Evolutionary conservation across 2,797 vertebrate genomes (phyloP), one percentile per base, ranked within the genome.

Genomic region (Sebastes matsubarae): DNA sequence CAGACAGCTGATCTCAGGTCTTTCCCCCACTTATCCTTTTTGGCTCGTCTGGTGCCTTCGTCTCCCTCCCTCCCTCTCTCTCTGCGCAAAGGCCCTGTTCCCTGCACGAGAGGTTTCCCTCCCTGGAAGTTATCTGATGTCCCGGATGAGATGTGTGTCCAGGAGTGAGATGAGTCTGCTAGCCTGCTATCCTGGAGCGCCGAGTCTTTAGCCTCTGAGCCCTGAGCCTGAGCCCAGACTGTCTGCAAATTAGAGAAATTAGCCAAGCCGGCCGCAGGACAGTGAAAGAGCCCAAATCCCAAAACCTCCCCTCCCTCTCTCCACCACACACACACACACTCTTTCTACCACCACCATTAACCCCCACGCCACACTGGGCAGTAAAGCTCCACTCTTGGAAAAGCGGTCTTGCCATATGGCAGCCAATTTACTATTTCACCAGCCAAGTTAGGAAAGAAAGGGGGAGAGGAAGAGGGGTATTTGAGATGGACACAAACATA

Each of bases 161-260:
- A 36, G 67, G 75, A 72, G 81, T 66, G 85, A 77, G 77, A 72
- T 76, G 82, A 81, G 89, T 76, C n/a, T 38, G 66, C 67, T 73
- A 25, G 57, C 77, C 67, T 50, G 77, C 70, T 79, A 54, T 83
- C 77, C 87, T 64, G 83, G 72, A 86, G 82, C 65, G 81, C 65
- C 1, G 71, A 58, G 77, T 88, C 81, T 87, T 92, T 84, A 93
- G 88, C 72, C 90, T 81, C 85, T 83, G 88, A 94, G 88, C 83
- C 87, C 68, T 87, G 91, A 95, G 93, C 94, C 93, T 83, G 78
- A 85, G 88, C 87, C 92, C 89, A 95, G 95, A 95, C 94, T 90
- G 93, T 95, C 95, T 95, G 92, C 92, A 92, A 93, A 96, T 95
- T 95, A 95, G 89, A 95, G 92, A 95, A 95, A 95, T 95, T 95